Base-by-base conservation (phyloP, 2,888 invertebrate genomes). In the Eupithecia pulchellata region DNA sequence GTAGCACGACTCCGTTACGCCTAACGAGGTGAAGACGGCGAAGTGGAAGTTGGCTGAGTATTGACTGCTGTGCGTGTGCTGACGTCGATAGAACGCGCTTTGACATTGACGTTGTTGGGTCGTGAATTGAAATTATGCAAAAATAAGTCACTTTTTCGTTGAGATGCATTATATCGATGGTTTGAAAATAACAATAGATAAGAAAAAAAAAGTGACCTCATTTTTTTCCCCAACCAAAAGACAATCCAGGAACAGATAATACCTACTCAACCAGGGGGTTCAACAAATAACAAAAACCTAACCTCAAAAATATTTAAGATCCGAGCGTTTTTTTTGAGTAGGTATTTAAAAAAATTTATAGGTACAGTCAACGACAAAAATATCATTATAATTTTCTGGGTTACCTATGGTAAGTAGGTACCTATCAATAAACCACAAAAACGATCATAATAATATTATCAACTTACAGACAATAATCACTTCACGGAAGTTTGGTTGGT, bases 21-120 rank as follows among this genome's bases (percentile, higher is more conserved):
- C 64, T 57, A 57, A 66, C 68, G 66, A 76, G 77, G 89, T 91
- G 89, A 90, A 89, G 89, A 64, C 75, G 77, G 89, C 90, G 89
- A 90, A 89, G 89, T 90, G 87, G 89, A 90, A 87, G 79, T 80
- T 83, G 79, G 83, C 64, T 80, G 82, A 82, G 82, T 87, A 87
- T 89, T 81, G 87, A 89, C n/a, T n/a, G n/a, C n/a, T n/a, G n/a
- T n/a, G n/a, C n/a, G n/a, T n/a, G 87, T 86, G 69, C 47, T 65
- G 61, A 69, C 69, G 57, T 65, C 67, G 69, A 47, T 47, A 57
- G 69, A 70, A 65, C 65, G 67, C 67, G 69, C 64, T 68, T 57
- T 68, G 67, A 42, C 68, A 68, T 65, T 63, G 61, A 61, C 32
- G 20, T 25, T 25, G 52, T 25, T 52, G 11, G 11, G 2, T 25